Evolutionary conservation across 2,888 invertebrate genomes (phyloP), one percentile per base, ranked within the genome.

Genomic region (Oxystoma pomonae): DNA sequence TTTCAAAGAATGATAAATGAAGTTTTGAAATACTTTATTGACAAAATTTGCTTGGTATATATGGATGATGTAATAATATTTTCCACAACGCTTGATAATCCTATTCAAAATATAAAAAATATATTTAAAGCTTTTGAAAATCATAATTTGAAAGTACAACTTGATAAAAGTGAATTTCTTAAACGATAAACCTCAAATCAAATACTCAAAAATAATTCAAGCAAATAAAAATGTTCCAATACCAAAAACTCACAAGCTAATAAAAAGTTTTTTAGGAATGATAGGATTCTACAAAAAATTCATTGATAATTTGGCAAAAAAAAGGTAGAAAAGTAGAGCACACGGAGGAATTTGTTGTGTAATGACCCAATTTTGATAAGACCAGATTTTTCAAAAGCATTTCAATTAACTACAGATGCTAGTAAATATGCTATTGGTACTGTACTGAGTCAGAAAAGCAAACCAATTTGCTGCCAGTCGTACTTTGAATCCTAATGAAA

Each of bases 1-100:
- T 75, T 75, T 62, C 72, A 72, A 60, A 20, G 73, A 50, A 59
- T 68, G 7, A 70, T 74, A 65, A 70, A 72, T 22, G 58, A 68
- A 63, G 57, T 71, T 63, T 56, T 75, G 3, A 52, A 64, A n/a
- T 71, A 63, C 18, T 58, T 62, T 19, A 57, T 63, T 20, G 57
- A 66, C 56, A 61, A 69, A 65, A 60, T 62, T n/a, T 67, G 69
- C 56, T 61, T 55, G n/a, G n/a, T n/a, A n/a, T n/a, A n/a, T n/a
- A n/a, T n/a, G n/a, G n/a, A n/a, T n/a, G n/a, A 67, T 60, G 65
- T 69, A 21, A 63, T 68, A 7, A 65, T 71, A 35, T 71, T 69
- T 62, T 66, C 67, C 9, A 66, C 57, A 21, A 67, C 63, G 3
- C 60, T 69, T 7, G 61, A 72, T 59, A 64, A 69, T 56, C 68